Evolutionary conservation across 2,113 vertebrate genomes (phyloP).

Genomic region (Limnothrissa miodon): DNA sequence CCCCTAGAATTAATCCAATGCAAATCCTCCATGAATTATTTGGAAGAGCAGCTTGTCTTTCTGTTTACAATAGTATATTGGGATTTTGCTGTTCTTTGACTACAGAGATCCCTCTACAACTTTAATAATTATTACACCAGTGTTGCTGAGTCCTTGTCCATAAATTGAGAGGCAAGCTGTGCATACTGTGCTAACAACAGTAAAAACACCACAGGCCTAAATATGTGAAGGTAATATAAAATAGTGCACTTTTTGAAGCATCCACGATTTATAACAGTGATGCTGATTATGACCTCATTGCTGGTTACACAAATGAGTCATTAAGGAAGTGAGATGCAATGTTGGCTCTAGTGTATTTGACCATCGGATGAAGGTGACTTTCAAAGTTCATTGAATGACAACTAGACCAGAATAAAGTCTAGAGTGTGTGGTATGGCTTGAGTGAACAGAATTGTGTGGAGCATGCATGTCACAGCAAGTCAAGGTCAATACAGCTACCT

Average conservation of each 20-base stretch:
- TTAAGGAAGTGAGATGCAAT: background rate
- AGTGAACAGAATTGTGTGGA: background rate
- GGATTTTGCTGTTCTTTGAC: too few species aligned
- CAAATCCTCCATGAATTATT: too few species aligned
- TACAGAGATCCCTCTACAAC: too few species aligned
- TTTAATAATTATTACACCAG: too few species aligned
- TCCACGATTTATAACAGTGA: background rate
- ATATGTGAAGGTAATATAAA: background rate
- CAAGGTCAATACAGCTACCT: background rate
- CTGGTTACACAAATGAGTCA: conserved; percentile 11
- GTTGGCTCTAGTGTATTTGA: background rate
- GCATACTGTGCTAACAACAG: background rate
- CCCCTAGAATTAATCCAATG: too few species aligned
- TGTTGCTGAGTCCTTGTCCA: too few species aligned
- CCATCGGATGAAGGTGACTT: background rate
- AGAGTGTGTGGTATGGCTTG: background rate
- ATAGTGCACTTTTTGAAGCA: background rate
- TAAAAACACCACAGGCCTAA: background rate
- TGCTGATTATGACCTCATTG: background rate
- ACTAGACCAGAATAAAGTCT: background rate
- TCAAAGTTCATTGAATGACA: background rate
- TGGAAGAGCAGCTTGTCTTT: too few species aligned
- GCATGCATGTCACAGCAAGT: background rate
- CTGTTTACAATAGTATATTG: too few species aligned
- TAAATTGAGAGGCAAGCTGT: background rate